phyloP scores from a whole-genome alignment of 2,113 vertebrate genomes.

The Machaerirhynchus nigripectus region DNA sequence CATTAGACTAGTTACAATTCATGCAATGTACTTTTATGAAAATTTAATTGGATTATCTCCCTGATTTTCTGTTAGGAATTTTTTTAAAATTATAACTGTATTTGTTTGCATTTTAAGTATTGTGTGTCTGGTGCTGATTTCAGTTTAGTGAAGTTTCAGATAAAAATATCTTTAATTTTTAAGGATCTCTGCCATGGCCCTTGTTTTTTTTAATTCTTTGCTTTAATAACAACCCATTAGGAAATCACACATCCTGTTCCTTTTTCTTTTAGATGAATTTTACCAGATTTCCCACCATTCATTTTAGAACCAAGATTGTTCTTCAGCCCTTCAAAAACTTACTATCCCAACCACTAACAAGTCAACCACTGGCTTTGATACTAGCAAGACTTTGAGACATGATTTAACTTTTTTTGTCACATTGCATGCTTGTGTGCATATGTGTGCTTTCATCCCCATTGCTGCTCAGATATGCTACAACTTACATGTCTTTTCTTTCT shows the following conservation, averaged over 20 bases:
- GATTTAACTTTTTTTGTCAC: neutral
- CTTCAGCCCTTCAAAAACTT: neutral
- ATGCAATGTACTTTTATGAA: constrained; percentile 1
- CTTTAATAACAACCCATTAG: neutral
- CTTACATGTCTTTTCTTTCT: neutral
- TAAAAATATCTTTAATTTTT: neutral
- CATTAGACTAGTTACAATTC: neutral
- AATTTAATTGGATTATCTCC: constrained; percentile 6
- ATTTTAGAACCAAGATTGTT: neutral
- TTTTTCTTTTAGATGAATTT: neutral
- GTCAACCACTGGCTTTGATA: neutral
- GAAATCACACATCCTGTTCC: neutral
- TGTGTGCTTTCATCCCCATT: neutral
- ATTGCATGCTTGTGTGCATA: no score
- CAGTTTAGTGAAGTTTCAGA: neutral
- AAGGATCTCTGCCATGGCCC: neutral
- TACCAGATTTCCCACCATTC: neutral
- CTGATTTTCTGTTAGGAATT: neutral
- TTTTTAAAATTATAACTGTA: neutral
- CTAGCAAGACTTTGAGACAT: neutral
- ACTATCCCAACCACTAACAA: neutral
- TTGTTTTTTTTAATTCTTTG: neutral
- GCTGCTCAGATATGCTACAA: neutral
- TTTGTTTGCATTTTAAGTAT: neutral
- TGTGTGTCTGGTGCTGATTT: neutral